phyloP scores from a whole-genome alignment of 2,113 vertebrate genomes.

The Pelodiscus sinensis region DNA sequence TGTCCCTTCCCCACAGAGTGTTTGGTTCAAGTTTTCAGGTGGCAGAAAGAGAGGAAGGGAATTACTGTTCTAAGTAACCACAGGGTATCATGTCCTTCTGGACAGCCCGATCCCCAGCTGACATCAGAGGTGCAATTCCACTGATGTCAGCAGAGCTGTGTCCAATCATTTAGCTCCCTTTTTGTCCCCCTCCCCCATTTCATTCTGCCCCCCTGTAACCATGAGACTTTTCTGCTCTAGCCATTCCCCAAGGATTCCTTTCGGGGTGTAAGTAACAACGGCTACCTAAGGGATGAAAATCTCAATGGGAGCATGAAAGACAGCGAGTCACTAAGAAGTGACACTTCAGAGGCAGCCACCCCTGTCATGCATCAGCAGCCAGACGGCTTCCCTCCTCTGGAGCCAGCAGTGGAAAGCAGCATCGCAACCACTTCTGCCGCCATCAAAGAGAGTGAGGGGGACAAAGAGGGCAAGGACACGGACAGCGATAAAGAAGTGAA shows the following conservation, averaged over 20 bases:
- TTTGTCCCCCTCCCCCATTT: neutral
- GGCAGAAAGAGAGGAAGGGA: neutral
- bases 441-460: neutral
- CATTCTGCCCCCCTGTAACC: neutral
- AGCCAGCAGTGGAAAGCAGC: constrained; percentile 40
- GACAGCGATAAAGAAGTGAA: constrained; percentile 77
- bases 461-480: neutral
- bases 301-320: neutral
- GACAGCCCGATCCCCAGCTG: neutral
- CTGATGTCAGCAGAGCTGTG: neutral
- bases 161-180: neutral
- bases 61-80: neutral
- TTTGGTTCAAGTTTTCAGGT: neutral
- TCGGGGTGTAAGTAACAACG: constrained; percentile 74
- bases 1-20: neutral
- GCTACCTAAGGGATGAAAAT: constrained; percentile 75
- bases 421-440: constrained; percentile 3
- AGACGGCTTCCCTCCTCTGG: constrained; percentile 53
- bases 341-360: too few species aligned
- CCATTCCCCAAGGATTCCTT: neutral
- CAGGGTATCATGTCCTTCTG: too few species aligned
- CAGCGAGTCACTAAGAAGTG: neutral
- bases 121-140: too few species aligned
- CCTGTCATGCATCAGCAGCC: too few species aligned
- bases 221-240: constrained; percentile 19